phyloP scores from a whole-genome alignment of 2,113 vertebrate species.

The Melanostigma gelatinosum region DNA sequence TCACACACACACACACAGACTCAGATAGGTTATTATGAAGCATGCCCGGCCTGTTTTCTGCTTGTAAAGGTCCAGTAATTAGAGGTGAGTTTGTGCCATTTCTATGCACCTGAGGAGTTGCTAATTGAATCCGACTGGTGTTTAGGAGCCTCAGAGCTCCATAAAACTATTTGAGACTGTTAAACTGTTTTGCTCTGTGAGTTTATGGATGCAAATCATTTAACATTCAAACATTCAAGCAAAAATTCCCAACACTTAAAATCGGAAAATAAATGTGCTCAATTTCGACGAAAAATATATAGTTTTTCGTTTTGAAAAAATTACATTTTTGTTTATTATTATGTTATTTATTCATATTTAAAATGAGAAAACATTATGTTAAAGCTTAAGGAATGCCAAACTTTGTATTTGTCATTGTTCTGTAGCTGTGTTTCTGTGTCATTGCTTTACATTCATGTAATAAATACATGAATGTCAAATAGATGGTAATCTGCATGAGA shows the following conservation, averaged over 20 bases:
- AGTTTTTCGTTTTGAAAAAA: no score
- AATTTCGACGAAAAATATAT: no score
- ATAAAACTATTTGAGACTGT: neutral
- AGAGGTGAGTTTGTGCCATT: constrained; percentile 24
- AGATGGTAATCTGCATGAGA: no score
- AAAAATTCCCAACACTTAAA: neutral
- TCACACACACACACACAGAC: constrained; percentile 21
- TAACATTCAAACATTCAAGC: neutral
- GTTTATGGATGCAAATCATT: neutral
- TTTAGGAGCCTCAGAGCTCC: neutral
- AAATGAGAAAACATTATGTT: no score
- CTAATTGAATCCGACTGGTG: constrained; percentile 38
- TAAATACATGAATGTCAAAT: neutral
- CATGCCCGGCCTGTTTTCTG: constrained; percentile 46
- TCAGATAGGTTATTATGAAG: constrained; percentile 21
- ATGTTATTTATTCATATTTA: no score
- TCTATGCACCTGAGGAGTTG: constrained; percentile 11
- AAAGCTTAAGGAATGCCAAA: no score
- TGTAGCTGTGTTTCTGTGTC: no score
- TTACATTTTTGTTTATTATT: no score
- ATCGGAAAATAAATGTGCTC: neutral
- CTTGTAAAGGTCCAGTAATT: constrained; percentile 62
- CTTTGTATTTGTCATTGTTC: no score
- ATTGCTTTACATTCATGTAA: neutral
- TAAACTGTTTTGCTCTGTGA: neutral